phyloP scores from a whole-genome alignment of 2,113 vertebrate species.

The Myiagra hebetior region DNA sequence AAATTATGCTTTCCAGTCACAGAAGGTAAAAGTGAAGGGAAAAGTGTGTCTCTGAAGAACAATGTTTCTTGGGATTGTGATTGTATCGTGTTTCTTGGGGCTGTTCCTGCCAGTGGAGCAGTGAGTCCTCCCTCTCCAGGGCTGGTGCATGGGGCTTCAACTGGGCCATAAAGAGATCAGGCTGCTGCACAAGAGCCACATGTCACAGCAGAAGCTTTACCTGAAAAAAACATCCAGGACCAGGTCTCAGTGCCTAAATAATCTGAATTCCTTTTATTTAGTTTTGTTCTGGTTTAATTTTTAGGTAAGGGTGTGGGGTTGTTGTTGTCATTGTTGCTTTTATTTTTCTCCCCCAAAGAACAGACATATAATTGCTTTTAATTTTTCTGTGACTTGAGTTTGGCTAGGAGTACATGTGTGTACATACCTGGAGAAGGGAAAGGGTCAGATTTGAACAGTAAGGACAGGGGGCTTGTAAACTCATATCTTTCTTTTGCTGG shows the following conservation, averaged over 20 bases:
- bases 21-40: neutral
- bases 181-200: neutral
- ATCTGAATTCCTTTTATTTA: neutral
- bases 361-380: neutral
- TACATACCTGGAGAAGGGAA: neutral
- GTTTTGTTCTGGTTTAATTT: neutral
- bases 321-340: neutral
- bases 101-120: neutral
- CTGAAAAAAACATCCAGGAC: neutral
- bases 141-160: neutral
- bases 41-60: neutral
- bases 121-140: neutral
- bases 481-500: neutral
- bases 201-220: neutral
- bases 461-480: neutral
- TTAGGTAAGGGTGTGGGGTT: rapidly evolving
- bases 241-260: neutral
- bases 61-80: slow-evolving; percentile 7
- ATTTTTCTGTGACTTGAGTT: neutral
- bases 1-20: neutral
- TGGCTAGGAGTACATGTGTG: neutral
- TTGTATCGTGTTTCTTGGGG: neutral
- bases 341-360: neutral
- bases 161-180: neutral
- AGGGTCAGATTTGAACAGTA: neutral